Percentiles rank a stretch among this genome's conserved stretches.
Evolutionary conservation across 2,113 vertebrate genomes (phyloP).

Genomic region (Tylochromis polylepis): DNA sequence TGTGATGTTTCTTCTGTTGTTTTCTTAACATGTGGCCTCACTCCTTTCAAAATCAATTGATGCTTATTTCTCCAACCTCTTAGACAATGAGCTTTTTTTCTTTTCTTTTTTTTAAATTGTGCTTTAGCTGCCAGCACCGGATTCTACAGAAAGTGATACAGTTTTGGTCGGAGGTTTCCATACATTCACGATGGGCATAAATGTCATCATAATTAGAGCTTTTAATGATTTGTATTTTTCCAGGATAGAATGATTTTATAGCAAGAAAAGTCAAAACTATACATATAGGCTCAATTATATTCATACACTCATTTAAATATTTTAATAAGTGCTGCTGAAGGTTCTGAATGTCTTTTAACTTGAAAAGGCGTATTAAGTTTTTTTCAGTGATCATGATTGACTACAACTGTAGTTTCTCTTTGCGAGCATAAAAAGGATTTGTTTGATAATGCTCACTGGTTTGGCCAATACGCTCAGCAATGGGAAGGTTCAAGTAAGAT

Average conservation of each 20-base stretch:
- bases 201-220: background rate
- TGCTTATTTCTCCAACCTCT: background rate
- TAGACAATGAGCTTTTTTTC: rapidly evolving
- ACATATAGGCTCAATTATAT: background rate
- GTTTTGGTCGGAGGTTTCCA: background rate
- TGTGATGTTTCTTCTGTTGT: background rate
- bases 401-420: background rate
- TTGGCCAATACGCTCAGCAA: background rate
- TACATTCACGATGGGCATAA: background rate
- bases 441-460: background rate
- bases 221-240: background rate
- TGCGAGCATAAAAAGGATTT: background rate
- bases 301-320: background rate
- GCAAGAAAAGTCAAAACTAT: background rate
- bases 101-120: background rate
- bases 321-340: background rate
- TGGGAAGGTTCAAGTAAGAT: background rate
- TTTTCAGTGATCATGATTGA: background rate
- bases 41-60: background rate
- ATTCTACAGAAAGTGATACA: background rate
- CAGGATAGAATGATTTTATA: background rate
- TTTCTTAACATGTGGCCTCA: background rate
- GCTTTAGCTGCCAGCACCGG: background rate
- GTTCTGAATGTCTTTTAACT: background rate
- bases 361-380: background rate